These are phyloP conservation scores for Notamacropus eugenii DNA, from an alignment of 2,797 vertebrate species.

Conservation along the genomic window DNA sequence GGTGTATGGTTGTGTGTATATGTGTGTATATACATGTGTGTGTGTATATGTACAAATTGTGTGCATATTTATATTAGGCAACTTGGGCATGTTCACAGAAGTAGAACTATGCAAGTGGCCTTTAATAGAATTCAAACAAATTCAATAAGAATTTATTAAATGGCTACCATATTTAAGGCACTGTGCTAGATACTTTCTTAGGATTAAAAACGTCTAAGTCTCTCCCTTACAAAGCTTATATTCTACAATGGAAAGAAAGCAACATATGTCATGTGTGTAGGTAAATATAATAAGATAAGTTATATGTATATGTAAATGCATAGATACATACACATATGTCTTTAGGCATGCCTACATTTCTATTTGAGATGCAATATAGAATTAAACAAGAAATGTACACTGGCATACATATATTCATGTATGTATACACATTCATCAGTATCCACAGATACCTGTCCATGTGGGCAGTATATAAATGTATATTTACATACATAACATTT, in stretches of 20 bases:
- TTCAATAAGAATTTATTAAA: neutral
- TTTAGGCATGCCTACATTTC: neutral
- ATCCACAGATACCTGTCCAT: neutral
- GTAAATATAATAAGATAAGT: too few relatives aligned
- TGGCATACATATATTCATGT: neutral
- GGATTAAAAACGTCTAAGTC: neutral
- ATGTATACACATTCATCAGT: neutral
- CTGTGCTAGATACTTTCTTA: neutral
- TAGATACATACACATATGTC: neutral
- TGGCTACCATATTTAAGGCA: neutral
- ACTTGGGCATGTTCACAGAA: neutral
- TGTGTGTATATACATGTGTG: too few relatives aligned
- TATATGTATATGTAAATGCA: too few relatives aligned
- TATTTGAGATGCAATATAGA: neutral
- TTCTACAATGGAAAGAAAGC: neutral
- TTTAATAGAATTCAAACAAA: neutral
- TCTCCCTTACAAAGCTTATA: neutral
- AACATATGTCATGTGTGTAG: neutral
- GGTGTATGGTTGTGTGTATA: neutral
- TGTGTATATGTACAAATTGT: neutral
- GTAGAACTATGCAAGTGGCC: neutral
- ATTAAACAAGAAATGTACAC: neutral
- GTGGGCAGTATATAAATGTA: neutral
- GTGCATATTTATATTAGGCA: neutral
- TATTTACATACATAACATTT: neutral